Base-by-base conservation (phyloP, 1,140 invertebrate genomes). In the Macrobrachium nipponense region DNA sequence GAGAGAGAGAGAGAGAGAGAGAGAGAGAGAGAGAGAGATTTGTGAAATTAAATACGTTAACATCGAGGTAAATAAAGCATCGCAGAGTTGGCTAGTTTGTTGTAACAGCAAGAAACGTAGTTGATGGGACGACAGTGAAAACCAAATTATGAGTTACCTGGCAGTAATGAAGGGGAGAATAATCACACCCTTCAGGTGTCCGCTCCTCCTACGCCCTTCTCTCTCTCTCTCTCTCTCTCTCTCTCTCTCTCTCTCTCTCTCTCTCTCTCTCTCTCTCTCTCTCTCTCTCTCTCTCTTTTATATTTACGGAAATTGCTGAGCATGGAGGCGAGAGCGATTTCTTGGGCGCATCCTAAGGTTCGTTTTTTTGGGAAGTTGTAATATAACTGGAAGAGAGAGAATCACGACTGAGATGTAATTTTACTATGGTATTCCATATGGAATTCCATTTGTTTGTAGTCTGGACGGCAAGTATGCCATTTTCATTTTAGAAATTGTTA, bases 71-170 rank as follows among this genome's bases (percentile, higher is more conserved):
- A 60, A n/a, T 20, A 18, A 58, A 36, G 76, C 18, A 61, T 11
- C 27, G 20, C n/a, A 8, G 17, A 20, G 76, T 51, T 60, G 76
- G 44, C 58, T 15, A 60, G 44, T 60, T 11, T 20, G 36, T 51
- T 23, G 20, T 27, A 27, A 70, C 20, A 15, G 23, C 43, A 15
- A 27, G 18, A 27, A 20, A 58, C 73, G n/a, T 18, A 10, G n/a
- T 11, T 76, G 73, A 27, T 70, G 61, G 60, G 64, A 62, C 62
- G 60, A 80, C 61, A 66, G 78, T 80, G 78, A 80, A 44, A 80
- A 62, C 78, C 27, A 80, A 80, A 80, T 66, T 80, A 66, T 80
- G 62, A 80, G 61, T 79, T 79, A 20, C n/a, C 61, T 18, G 59
- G 20, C 23, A 43, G 36, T 70, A 70, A 70, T 70, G 68, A 70